Base-by-base conservation (phyloP, 2,113 vertebrate genomes). In the Conger conger region DNA sequence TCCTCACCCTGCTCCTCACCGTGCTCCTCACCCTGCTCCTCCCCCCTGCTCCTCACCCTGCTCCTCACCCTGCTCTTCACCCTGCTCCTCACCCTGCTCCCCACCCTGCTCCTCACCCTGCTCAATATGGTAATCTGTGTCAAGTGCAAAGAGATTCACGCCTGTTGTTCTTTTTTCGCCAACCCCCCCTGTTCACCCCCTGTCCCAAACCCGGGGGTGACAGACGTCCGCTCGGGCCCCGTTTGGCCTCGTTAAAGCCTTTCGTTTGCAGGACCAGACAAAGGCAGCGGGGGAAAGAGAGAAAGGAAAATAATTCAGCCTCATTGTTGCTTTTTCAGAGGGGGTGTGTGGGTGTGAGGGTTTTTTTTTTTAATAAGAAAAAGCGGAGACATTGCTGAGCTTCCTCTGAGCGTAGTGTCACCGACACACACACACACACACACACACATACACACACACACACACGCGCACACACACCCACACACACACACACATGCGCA, bases 311-410 rank as follows among this genome's bases (percentile, higher is more conserved):
- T 92, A 93, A 92, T 93, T 90, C 91, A 87, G 89, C 88, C 87
- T 93, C 91, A 94, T 94, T 95, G 93, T 93, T 91, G 91, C 91
- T 93, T 94, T 94, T 95, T 57, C 18, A 3, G 15, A 18, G 15
- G 54, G 54, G 54, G 54, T 57, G 54, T 57, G 54, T 11, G 54
- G 54, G 40, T 4, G 83, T 7, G 54, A 16, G 54, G 40, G 40
- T 37, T 78, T n/a, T n/a, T 84, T 57, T 35, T 84, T 53, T 79
- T 37, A 18, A 16, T 30, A 45, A 57, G 35, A 60, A 79, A 79
- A 79, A 36, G 36, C 35, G 1, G 20, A 79, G 45, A 84, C 23
- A 37, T 78, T 50, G 53, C 42, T 37, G 42, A 23, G 50, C 76
- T 79, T 78, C 76, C 83, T 84, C 35, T 84, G 42, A 27, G 11